Evolutionary conservation across 2,113 vertebrate species (phyloP).

Genomic region (Tyto alba): DNA sequence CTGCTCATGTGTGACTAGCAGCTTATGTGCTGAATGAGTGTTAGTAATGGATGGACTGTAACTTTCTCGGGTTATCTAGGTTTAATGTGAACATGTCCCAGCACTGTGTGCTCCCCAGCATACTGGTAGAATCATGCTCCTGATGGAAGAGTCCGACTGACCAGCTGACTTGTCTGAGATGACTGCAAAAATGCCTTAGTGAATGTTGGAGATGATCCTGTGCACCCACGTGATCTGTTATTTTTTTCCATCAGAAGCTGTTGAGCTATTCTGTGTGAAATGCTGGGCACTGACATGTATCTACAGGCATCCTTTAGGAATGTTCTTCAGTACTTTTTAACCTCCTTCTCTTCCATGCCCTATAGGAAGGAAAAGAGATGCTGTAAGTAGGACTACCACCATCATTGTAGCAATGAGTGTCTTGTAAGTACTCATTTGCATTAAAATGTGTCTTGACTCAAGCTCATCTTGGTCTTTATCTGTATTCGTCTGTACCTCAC

Average conservation of each 20-base stretch:
- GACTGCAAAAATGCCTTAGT: background rate
- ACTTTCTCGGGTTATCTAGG: background rate
- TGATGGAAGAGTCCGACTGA: background rate
- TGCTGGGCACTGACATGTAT: background rate
- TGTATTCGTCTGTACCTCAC: background rate
- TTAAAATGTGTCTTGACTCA: background rate
- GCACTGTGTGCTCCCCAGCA: background rate
- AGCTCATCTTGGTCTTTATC: background rate
- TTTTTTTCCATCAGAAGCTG: background rate
- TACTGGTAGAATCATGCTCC: background rate
- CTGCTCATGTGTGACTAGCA: background rate
- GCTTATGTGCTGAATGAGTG: background rate
- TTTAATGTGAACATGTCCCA: background rate
- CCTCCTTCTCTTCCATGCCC: conserved; percentile 8
- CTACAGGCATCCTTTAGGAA: background rate
- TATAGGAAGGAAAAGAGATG: conserved; percentile 69
- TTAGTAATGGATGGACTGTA: background rate
- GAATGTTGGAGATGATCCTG: background rate
- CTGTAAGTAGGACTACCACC: conserved; percentile 49
- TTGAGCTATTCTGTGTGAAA: background rate
- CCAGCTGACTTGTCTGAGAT: background rate
- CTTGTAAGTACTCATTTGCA: conserved; percentile 72
- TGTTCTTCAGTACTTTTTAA: conserved; percentile 10
- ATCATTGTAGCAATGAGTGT: conserved; percentile 77
- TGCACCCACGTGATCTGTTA: background rate